Percentiles rank a stretch among this genome's conserved stretches.
These are phyloP conservation scores for Paragorgia papillata DNA, from an alignment of 92 coral and sea anemone genomes.

Conservation along the genomic window DNA sequence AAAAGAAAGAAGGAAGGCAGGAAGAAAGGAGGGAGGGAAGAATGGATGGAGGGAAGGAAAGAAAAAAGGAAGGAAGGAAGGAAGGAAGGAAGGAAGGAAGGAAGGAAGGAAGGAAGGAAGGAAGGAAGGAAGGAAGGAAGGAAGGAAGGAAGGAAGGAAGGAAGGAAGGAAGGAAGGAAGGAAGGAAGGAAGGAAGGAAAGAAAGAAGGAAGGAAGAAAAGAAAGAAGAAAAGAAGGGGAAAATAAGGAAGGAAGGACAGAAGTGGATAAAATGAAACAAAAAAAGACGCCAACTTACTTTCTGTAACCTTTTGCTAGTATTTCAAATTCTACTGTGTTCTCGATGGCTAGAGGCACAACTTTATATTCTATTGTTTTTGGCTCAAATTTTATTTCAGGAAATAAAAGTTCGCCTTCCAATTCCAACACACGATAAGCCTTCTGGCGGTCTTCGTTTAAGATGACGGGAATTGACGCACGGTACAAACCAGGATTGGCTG, in stretches of 20 bases:
- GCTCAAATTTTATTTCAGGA: slow-evolving; percentile 75
- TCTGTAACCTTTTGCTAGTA: slow-evolving; percentile 88
- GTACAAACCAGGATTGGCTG: slow-evolving; percentile 83
- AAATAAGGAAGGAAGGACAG: neutral
- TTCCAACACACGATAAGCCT: slow-evolving; percentile 83
- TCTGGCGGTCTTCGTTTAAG: slow-evolving; percentile 73
- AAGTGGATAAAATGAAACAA: neutral
- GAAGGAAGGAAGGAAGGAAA: neutral
- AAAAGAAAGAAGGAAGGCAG: neutral
- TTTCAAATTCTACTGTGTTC: slow-evolving; percentile 74
- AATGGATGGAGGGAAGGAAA: neutral
- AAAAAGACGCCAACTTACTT: slow-evolving; percentile 54
- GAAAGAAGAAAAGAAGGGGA: neutral
- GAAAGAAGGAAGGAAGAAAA: neutral
- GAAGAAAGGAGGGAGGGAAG: neutral
- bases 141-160: slow-evolving; percentile 12
- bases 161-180: neutral
- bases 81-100: neutral
- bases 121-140: slow-evolving; percentile 18
- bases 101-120: slow-evolving; percentile 4
- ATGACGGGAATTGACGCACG: slow-evolving; percentile 85
- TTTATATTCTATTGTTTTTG: slow-evolving; percentile 63
- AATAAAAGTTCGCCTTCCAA: slow-evolving; percentile 80
- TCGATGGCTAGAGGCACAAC: slow-evolving; percentile 87
- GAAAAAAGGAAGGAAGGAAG: neutral